Conservation (phyloP, 2,113 vertebrate genomes). For the Gnathonemus echidnorhynchus region DNA sequence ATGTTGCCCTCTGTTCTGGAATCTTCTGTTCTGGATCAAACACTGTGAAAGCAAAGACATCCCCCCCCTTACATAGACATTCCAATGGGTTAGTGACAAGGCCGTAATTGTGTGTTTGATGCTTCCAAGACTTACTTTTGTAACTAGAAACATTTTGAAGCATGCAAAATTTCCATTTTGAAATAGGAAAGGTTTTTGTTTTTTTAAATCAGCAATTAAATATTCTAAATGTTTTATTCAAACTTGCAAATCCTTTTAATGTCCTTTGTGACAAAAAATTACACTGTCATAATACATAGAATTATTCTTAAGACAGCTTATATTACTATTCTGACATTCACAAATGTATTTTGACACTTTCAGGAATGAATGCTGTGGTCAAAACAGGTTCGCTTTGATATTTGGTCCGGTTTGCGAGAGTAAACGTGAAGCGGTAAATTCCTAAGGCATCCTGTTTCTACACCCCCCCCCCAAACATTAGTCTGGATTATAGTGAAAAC, state of each 20-base stretch:
- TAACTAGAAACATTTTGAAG: neutral
- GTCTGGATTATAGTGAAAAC: slow-evolving; percentile 45
- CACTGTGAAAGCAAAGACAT: neutral
- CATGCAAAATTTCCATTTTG: neutral
- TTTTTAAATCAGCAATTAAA: slow-evolving; percentile 24
- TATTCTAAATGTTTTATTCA: slow-evolving; percentile 41
- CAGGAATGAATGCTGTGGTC: slow-evolving; percentile 33
- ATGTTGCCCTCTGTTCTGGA: neutral
- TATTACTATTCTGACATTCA: slow-evolving; percentile 34
- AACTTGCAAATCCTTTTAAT: slow-evolving; percentile 37
- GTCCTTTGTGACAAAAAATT: slow-evolving; percentile 26
- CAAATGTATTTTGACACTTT: slow-evolving; percentile 35
- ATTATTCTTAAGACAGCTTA: slow-evolving; percentile 26
- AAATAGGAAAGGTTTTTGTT: neutral
- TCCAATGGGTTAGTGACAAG: neutral
- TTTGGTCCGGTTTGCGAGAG: slow-evolving; percentile 55
- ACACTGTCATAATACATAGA: slow-evolving; percentile 8
- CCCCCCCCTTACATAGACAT: neutral
- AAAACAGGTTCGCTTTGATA: slow-evolving; percentile 33
- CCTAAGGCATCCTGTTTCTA: slow-evolving; percentile 43
- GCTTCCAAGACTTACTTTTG: neutral
- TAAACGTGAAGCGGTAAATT: slow-evolving; percentile 43
- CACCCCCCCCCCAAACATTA: slow-evolving; percentile 33
- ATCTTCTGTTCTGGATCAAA: neutral
- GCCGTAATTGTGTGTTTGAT: neutral